phyloP scores from a whole-genome alignment of 2,797 vertebrate genomes.

The Pangasius krempfi region DNA sequence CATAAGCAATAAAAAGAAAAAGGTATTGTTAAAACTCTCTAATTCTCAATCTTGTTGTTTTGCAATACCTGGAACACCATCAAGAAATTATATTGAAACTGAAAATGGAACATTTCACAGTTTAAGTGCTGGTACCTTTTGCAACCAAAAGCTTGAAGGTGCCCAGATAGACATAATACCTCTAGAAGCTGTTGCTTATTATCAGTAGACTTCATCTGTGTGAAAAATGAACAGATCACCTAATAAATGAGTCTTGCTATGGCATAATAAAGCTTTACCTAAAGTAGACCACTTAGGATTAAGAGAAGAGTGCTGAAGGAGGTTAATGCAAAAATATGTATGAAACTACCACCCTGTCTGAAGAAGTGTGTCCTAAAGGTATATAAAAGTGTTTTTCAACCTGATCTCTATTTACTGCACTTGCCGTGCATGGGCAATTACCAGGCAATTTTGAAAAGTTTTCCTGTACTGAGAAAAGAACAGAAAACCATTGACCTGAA shows the following conservation, averaged over 20 bases:
- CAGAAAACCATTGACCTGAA: conserved; percentile 4
- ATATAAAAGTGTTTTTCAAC: background rate
- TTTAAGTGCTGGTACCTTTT: background rate
- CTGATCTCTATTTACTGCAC: background rate
- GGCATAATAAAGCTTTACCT: background rate
- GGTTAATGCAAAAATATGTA: background rate
- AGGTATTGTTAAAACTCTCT: background rate
- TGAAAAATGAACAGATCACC: background rate
- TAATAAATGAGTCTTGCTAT: background rate
- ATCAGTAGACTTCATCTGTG: background rate
- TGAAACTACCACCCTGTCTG: background rate
- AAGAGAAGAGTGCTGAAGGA: background rate
- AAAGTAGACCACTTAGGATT: background rate
- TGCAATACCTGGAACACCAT: background rate
- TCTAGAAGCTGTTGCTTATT: background rate
- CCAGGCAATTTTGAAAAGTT: background rate
- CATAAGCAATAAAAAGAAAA: background rate
- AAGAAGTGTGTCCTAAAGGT: background rate
- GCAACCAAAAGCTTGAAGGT: background rate
- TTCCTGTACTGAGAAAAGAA: background rate
- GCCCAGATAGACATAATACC: background rate
- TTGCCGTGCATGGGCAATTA: background rate
- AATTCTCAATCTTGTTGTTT: background rate
- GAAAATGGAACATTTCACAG: background rate
- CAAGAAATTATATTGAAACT: background rate